Evolutionary conservation across 1,140 invertebrate genomes (phyloP).

Genomic region (Arctopsyche grandis): DNA sequence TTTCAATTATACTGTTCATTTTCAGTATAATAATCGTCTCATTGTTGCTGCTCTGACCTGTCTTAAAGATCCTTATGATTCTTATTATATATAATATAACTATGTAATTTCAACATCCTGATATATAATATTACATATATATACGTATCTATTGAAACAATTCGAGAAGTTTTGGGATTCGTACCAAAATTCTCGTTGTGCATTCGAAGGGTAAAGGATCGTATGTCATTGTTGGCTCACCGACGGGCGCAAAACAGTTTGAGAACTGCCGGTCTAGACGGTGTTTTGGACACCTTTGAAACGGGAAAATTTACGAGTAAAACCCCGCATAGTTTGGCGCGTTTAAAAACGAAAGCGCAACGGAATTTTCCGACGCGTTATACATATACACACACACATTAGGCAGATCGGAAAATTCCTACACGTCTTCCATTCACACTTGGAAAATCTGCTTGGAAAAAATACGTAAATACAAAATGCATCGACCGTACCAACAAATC

Average conservation of each 20-base stretch:
- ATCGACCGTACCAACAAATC: not conserved
- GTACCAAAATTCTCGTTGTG: not conserved
- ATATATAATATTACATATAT: too few relatives aligned
- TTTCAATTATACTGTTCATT: too few relatives aligned
- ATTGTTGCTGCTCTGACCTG: too few relatives aligned
- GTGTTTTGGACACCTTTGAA: not conserved
- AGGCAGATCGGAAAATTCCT: constrained; percentile 20
- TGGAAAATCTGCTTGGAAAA: constrained; percentile 1
- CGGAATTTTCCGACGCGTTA: constrained; percentile 8
- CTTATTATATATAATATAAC: too few relatives aligned
- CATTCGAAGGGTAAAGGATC: not conserved
- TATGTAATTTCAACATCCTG: too few relatives aligned
- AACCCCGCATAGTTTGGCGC: constrained; percentile 14
- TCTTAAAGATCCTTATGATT: too few relatives aligned
- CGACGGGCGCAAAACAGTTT: not conserved
- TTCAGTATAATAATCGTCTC: too few relatives aligned
- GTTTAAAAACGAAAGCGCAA: not conserved
- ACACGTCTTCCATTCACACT: not conserved
- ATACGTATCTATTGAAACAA: not conserved
- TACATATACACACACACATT: too few relatives aligned
- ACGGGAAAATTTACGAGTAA: constrained; percentile 8
- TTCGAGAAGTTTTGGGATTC: not conserved
- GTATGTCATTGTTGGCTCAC: not conserved
- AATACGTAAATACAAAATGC: not conserved
- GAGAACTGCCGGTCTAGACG: not conserved